Percentiles rank a stretch among this genome's conserved stretches.
Conservation (phyloP, 2,113 vertebrate genomes). For the Gymnarchus niloticus region DNA sequence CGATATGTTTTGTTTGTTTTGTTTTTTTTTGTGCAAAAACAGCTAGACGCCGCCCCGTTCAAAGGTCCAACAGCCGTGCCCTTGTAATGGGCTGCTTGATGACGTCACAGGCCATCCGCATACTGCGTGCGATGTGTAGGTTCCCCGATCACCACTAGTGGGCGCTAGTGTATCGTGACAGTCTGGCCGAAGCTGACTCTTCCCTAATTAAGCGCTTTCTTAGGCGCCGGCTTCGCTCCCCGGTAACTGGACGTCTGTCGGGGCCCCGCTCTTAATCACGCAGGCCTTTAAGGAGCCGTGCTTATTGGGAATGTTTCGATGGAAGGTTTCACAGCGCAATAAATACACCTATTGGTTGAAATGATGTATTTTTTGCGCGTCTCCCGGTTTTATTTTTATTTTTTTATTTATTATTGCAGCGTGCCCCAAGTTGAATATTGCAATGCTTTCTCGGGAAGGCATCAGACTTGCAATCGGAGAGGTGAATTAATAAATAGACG, state of each 20-base stretch:
- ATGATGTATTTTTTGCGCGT: neutral
- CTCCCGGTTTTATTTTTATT: constrained; percentile 10
- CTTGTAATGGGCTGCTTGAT: too few relatives aligned
- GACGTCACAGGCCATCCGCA: too few relatives aligned
- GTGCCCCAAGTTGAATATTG: neutral
- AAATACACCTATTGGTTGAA: constrained; percentile 6
- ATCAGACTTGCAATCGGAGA: neutral
- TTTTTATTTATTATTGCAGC: neutral
- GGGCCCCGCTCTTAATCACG: neutral
- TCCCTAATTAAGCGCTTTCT: neutral
- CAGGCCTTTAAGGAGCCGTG: neutral
- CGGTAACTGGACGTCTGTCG: neutral
- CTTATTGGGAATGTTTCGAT: neutral
- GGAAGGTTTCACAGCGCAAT: constrained; percentile 1
- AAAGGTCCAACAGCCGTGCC: too few relatives aligned
- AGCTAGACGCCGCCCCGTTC: too few relatives aligned
- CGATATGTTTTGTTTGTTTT: too few relatives aligned
- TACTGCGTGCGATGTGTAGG: neutral
- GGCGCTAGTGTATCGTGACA: neutral
- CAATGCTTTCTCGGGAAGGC: neutral
- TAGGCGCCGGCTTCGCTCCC: neutral
- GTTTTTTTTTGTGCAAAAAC: too few relatives aligned
- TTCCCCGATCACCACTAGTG: neutral
- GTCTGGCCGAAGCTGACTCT: neutral
- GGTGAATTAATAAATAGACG: too few relatives aligned